A percentile compares a stretch with the other conserved stretches of the same genome.
phyloP scores from a whole-genome alignment of 2,888 invertebrate species.

The Drosophila austrosaltans region DNA sequence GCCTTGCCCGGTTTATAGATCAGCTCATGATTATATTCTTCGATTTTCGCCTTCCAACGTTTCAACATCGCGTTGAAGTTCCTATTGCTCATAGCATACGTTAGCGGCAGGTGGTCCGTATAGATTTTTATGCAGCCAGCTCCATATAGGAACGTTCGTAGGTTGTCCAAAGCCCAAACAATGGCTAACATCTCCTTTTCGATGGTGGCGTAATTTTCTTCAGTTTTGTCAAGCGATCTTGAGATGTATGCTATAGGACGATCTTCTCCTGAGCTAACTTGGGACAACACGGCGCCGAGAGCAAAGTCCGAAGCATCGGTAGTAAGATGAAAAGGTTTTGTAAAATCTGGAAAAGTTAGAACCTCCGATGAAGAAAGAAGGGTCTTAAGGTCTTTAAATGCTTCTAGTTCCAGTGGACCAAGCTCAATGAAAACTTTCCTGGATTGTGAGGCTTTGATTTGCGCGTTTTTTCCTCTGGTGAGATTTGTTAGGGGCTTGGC shows the following conservation, averaged over 20 bases:
- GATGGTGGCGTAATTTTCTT: neutral
- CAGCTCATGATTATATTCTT: no score
- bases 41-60: no score
- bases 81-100: no score
- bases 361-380: slow-evolving; percentile 31
- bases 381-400: slow-evolving; percentile 29
- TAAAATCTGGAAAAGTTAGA: slow-evolving; percentile 29
- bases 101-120: no score
- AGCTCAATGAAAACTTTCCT: slow-evolving; percentile 30
- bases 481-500: slow-evolving; percentile 45
- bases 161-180: slow-evolving; percentile 19
- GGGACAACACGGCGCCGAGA: slow-evolving; percentile 18
- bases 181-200: neutral
- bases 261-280: neutral
- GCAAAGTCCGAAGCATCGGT: slow-evolving; percentile 29
- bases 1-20: no score
- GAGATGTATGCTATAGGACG: slow-evolving; percentile 5
- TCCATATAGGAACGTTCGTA: neutral
- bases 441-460: slow-evolving; percentile 36
- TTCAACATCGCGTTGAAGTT: no score
- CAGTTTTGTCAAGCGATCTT: no score
- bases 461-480: slow-evolving; percentile 38
- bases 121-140: no score
- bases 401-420: slow-evolving; percentile 13
- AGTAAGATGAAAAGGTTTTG: slow-evolving; percentile 29